phyloP scores from a whole-genome alignment of 64 coral and sea anemone species.

The Actinia tenebrosa region DNA sequence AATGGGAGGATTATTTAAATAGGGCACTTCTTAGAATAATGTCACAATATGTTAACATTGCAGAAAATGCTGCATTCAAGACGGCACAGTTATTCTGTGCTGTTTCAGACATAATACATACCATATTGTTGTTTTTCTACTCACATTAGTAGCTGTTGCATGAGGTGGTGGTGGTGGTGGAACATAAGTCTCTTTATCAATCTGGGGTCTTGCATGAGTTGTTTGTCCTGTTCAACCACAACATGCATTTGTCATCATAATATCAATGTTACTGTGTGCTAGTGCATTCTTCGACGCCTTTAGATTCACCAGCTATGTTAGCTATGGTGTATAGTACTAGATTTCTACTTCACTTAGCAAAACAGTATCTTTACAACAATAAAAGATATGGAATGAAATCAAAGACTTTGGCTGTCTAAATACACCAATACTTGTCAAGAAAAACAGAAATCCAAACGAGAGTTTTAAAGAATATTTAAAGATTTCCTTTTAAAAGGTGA shows the following conservation, averaged over 20 bases:
- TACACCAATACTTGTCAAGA: background rate
- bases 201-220: constrained; percentile 36
- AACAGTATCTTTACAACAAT: background rate
- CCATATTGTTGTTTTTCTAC: background rate
- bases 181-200: constrained; percentile 71
- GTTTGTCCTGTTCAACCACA: constrained; percentile 48
- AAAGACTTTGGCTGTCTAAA: background rate
- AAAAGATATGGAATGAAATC: background rate
- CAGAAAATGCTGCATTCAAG: too few species aligned
- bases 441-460: background rate
- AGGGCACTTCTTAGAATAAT: too few species aligned
- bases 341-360: background rate
- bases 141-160: constrained; percentile 84
- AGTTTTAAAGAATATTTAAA: background rate
- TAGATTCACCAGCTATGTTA: too few species aligned
- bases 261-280: background rate
- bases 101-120: too few species aligned
- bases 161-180: constrained; percentile 81
- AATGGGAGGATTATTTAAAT: too few species aligned
- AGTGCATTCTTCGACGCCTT: too few species aligned
- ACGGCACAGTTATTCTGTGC: too few species aligned
- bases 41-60: too few species aligned
- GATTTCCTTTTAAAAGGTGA: background rate
- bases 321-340: background rate
- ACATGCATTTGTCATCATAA: background rate